phyloP scores from a whole-genome alignment of 1,140 invertebrate species.

The Caenorhabditis briggsae region DNA sequence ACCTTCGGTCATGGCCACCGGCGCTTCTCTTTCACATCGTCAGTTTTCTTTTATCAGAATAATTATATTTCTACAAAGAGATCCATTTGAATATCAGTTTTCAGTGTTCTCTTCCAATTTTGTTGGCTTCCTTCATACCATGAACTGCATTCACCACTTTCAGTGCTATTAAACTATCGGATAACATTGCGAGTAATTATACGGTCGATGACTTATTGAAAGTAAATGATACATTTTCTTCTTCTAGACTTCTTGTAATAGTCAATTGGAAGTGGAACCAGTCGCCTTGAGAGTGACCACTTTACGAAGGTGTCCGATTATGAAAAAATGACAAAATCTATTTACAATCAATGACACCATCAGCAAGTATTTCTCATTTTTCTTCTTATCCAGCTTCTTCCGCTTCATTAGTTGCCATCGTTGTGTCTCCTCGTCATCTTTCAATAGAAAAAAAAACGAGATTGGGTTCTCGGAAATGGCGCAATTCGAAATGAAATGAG shows the following conservation, averaged over 20 bases:
- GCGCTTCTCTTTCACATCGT: too few relatives aligned
- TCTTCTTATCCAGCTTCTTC: slow-evolving; percentile 31
- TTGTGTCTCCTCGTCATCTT: slow-evolving; percentile 3
- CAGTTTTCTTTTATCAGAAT: too few relatives aligned
- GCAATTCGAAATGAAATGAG: slow-evolving; percentile 46
- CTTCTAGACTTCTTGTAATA: background rate
- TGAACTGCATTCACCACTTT: background rate
- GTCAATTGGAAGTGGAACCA: slow-evolving; percentile 11
- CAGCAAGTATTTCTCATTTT: slow-evolving; percentile 8
- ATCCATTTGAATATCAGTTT: too few relatives aligned
- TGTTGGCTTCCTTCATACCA: background rate
- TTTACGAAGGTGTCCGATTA: background rate
- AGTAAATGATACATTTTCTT: slow-evolving; percentile 39
- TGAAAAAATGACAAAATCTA: background rate
- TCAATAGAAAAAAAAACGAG: slow-evolving; percentile 22
- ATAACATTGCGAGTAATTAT: slow-evolving; percentile 8
- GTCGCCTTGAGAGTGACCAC: slow-evolving; percentile 1
- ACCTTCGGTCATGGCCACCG: too few relatives aligned
- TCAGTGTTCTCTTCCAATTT: background rate
- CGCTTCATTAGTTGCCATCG: slow-evolving; percentile 50
- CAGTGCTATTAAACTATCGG: background rate
- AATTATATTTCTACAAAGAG: too few relatives aligned
- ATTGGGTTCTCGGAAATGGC: slow-evolving; percentile 27
- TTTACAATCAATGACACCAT: background rate
- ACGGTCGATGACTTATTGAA: slow-evolving; percentile 26